phyloP scores from a whole-genome alignment of 2,113 vertebrate species.

The Dasyurus viverrinus region DNA sequence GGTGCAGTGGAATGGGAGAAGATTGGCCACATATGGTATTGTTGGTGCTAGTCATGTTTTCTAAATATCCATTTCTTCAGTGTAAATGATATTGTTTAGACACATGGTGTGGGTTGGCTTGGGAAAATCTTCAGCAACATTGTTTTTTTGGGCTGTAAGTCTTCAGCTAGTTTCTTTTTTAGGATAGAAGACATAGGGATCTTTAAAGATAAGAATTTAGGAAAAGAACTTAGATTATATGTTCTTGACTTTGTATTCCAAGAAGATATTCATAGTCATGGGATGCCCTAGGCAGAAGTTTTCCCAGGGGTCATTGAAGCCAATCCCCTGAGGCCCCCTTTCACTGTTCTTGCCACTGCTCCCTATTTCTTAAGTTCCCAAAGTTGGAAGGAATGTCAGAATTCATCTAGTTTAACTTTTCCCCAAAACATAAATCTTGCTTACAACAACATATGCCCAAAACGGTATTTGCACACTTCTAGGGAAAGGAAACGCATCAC shows the following conservation, averaged over 20 bases:
- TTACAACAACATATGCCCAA: background rate
- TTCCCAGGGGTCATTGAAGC: background rate
- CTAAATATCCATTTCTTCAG: constrained; percentile 63
- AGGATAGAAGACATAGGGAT: constrained; percentile 52
- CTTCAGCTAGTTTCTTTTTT: constrained; percentile 38
- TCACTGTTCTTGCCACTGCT: background rate
- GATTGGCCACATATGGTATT: constrained; percentile 67
- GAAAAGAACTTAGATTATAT: background rate
- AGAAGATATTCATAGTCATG: background rate
- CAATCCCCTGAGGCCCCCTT: background rate
- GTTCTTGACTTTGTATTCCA: background rate
- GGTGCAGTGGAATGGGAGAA: constrained; percentile 52
- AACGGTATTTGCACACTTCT: background rate
- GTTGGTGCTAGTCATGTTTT: constrained; percentile 66
- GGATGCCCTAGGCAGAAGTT: background rate
- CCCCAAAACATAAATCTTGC: background rate
- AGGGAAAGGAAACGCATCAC: background rate
- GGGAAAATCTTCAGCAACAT: background rate
- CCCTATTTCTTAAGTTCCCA: background rate
- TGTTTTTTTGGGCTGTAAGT: constrained; percentile 48
- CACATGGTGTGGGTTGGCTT: constrained; percentile 63
- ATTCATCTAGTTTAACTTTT: background rate
- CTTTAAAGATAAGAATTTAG: background rate
- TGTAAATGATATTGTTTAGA: constrained; percentile 53
- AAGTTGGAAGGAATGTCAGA: background rate